Base-by-base conservation (phyloP, 2,797 vertebrate species). In the Gymnoscopelus braueri region DNA sequence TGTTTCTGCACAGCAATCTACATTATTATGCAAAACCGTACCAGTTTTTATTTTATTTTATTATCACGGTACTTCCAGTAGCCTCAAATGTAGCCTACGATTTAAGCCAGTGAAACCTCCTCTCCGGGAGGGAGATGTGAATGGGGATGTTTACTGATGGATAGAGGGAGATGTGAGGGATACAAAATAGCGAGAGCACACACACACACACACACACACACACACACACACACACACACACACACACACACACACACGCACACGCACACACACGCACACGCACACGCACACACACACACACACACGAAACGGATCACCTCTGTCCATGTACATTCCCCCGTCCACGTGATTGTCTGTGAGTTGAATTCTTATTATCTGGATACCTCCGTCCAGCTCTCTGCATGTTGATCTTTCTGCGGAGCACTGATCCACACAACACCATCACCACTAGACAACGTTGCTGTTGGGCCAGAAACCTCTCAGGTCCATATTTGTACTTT, bases 291-390 rank as follows among this genome's bases (percentile, higher is more conserved):
- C 26, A 29, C 26, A 2, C 26, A 29, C 26, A 2, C 26, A 29
- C 26, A 29, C 26, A 2, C 26, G 3, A 29, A 29, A 29, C 26
- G 3, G 23, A 39, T 44, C 64, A 57, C 80, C 52, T 72, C 52
- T 15, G 49, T 78, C 49, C 47, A 29, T 29, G 3, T 29, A 29
- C 3, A 3, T 29, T 29, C 26, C 26, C 26, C 26, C 56, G 66
- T n/a, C 69, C 29, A 2, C 51, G 67, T 57, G 55, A 74, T 14
- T 35, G 51, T 14, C 74, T 32, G 64, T 82, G 82, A 81, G 73
- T 5, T 67, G 77, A 87, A 87, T 83, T 78, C 44, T 44, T 63
- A 84, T 78, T 23, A 58, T 63, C 32, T 58, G 62, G 63, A 75
- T 74, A 68, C 50, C 44, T 71, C 3, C 65, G 67, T 48, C 12